Percentiles rank a stretch among this genome's conserved stretches.
Conservation (phyloP, 2,113 vertebrate species). For the Callopanchax toddi region DNA sequence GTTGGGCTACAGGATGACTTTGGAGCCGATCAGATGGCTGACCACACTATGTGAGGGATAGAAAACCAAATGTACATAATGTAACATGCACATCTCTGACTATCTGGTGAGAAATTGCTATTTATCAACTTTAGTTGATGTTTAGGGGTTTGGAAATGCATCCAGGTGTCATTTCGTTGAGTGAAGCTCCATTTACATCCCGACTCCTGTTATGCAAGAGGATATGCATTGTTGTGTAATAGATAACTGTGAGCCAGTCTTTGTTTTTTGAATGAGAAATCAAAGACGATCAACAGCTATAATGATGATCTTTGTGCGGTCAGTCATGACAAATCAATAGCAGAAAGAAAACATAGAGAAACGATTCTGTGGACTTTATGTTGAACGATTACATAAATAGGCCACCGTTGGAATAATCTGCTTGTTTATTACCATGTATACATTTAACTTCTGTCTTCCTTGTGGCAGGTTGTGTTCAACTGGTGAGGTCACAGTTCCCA, state of each 20-base stretch:
- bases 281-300: slow-evolving; percentile 34
- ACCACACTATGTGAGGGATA: neutral
- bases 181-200: neutral
- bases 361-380: neutral
- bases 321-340: slow-evolving; percentile 17
- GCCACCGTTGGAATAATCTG: neutral
- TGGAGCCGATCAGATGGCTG: neutral
- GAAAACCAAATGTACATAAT: neutral
- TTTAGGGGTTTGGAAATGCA: neutral
- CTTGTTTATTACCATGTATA: neutral
- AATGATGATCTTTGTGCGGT: slow-evolving; percentile 17
- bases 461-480: neutral
- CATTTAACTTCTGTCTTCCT: neutral
- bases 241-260: slow-evolving; percentile 5
- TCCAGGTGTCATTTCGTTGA: neutral
- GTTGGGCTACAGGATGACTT: slow-evolving; percentile 1
- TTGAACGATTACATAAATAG: neutral
- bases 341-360: neutral
- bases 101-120: too few relatives aligned
- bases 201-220: neutral
- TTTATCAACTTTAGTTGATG: too few relatives aligned
- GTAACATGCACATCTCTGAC: too few relatives aligned
- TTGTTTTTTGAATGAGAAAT: slow-evolving; percentile 30
- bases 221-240: neutral
- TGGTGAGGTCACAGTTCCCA: too few relatives aligned